phyloP scores from a whole-genome alignment of 2,888 invertebrate genomes.

The Vandiemenella viatica region DNA sequence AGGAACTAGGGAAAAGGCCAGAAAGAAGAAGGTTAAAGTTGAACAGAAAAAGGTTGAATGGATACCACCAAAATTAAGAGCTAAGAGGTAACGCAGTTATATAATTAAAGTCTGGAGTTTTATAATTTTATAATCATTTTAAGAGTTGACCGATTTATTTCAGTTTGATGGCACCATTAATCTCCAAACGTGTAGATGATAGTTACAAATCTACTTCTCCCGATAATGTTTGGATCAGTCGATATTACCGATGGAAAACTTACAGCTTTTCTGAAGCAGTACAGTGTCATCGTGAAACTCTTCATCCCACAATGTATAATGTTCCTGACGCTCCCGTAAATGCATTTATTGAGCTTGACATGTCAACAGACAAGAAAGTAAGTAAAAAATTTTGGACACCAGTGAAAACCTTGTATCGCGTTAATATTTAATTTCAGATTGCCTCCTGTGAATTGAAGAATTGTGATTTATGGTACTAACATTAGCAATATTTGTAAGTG shows the following conservation, averaged over 20 bases:
- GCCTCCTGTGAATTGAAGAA: no score
- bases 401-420: no score
- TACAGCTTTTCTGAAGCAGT: conserved; percentile 64
- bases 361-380: conserved; percentile 55
- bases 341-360: conserved; percentile 62
- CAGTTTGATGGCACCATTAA: neutral
- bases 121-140: neutral
- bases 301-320: conserved; percentile 71
- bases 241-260: conserved; percentile 39
- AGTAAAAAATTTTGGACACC: conserved; percentile 3
- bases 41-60: conserved; percentile 61
- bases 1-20: conserved; percentile 62
- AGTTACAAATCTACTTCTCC: conserved; percentile 35
- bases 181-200: conserved; percentile 26
- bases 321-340: conserved; percentile 52
- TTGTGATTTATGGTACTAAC: no score
- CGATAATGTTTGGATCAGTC: conserved; percentile 48
- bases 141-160: neutral
- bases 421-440: no score
- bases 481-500: no score
- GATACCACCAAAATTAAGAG: conserved; percentile 50
- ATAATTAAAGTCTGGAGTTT: neutral
- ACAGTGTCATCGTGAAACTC: conserved; percentile 59
- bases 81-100: conserved; percentile 1
- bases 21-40: conserved; percentile 57